Evolutionary conservation across 2,888 invertebrate species (phyloP).

Genomic region (Tipula confusa): DNA sequence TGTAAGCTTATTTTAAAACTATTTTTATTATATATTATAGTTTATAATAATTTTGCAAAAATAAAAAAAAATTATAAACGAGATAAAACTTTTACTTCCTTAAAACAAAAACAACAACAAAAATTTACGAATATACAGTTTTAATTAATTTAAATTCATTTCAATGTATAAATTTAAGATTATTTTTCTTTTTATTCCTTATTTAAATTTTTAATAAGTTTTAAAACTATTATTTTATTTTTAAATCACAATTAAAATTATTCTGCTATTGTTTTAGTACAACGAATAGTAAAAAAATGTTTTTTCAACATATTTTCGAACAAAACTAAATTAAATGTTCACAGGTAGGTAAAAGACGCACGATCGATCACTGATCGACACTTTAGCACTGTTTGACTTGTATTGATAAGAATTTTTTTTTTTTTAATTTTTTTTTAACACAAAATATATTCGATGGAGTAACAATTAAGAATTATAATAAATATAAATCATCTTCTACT

Average conservation of each 20-base stretch:
- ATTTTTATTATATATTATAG: background rate
- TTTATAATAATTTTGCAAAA: no score
- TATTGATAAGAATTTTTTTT: background rate
- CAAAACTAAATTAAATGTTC: background rate
- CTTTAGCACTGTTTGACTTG: background rate
- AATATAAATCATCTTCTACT: background rate
- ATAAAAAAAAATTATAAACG: no score
- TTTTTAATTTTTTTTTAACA: background rate
- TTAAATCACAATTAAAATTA: background rate
- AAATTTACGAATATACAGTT: background rate
- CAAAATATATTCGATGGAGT: background rate
- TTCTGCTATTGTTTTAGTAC: background rate
- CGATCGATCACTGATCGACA: background rate
- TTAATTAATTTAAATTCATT: slow-evolving; percentile 12
- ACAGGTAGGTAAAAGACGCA: background rate
- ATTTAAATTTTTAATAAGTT: background rate
- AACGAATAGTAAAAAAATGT: no score
- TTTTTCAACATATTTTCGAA: background rate
- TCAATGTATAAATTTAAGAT: background rate
- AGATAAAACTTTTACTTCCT: background rate
- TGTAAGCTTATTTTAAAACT: background rate
- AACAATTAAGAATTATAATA: background rate
- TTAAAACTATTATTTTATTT: background rate
- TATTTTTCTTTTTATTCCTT: background rate
- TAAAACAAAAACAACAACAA: background rate